Evolutionary conservation across 2,797 vertebrate species (phyloP).

Genomic region (Holocentrus rufus): DNA sequence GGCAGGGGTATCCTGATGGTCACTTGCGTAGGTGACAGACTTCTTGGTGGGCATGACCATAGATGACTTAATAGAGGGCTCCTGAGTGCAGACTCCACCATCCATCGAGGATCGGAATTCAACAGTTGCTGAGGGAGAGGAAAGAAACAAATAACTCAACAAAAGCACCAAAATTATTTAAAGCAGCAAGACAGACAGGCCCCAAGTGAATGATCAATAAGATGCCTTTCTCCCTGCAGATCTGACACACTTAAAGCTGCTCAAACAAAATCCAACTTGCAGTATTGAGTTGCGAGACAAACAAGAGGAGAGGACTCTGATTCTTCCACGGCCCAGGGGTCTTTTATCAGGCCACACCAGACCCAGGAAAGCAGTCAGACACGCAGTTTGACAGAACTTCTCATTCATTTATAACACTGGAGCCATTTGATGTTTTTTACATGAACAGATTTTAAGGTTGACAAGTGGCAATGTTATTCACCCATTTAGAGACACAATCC

Average conservation of each 20-base stretch:
- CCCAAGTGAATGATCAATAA: background rate
- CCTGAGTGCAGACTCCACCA: constrained; percentile 88
- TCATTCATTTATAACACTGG: constrained; percentile 24
- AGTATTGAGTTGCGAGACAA: no score
- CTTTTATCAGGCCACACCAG: constrained; percentile 58
- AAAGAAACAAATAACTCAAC: constrained; percentile 6
- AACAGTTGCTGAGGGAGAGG: constrained; percentile 85
- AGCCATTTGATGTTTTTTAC: constrained; percentile 49
- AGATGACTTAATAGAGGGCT: constrained; percentile 89
- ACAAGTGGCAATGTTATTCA: constrained; percentile 23
- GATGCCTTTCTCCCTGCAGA: background rate
- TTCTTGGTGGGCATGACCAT: constrained; percentile 93
- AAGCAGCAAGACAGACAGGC: background rate
- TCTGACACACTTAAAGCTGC: background rate
- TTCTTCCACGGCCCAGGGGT: constrained; percentile 33
- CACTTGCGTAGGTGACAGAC: constrained; percentile 87
- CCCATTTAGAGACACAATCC: constrained; percentile 40
- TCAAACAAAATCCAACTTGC: constrained; percentile 16
- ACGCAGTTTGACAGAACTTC: constrained; percentile 18
- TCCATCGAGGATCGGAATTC: constrained; percentile 92
- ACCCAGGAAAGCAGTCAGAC: constrained; percentile 28
- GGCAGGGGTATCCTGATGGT: constrained; percentile 91
- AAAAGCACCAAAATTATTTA: background rate
- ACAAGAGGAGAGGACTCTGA: background rate
- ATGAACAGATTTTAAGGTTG: constrained; percentile 53